Evolutionary conservation across 2,888 invertebrate genomes (phyloP).

Genomic region (Eucriotettix oculatus): DNA sequence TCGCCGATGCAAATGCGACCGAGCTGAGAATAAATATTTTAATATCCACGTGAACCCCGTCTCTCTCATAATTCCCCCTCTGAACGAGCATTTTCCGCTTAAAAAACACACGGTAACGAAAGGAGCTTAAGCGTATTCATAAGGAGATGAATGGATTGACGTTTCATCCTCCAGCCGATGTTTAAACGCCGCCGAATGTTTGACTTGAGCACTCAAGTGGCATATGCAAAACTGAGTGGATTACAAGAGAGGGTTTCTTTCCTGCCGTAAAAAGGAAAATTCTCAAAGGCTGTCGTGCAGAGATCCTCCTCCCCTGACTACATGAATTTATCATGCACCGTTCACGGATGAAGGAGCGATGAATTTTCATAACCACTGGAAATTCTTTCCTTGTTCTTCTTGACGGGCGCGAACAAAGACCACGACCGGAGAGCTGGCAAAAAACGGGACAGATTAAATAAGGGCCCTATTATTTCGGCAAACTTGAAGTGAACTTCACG

Average conservation of each 20-base stretch:
- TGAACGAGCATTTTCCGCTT: constrained; percentile 8
- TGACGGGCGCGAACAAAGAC: background rate
- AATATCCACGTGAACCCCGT: constrained; percentile 6
- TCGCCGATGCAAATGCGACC: background rate
- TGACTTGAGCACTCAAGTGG: constrained; percentile 14
- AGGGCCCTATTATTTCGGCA: no score
- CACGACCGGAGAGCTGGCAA: background rate
- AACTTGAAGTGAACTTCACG: no score
- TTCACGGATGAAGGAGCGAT: constrained; percentile 12
- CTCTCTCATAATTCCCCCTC: constrained; percentile 8
- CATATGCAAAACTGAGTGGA: constrained; percentile 16
- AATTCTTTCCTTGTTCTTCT: background rate
- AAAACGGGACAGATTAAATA: no score
- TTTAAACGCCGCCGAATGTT: constrained; percentile 14
- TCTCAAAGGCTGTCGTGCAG: constrained; percentile 14
- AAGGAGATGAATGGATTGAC: constrained; percentile 15
- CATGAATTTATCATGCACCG: constrained; percentile 14
- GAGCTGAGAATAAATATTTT: constrained; percentile 8
- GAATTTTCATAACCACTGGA: constrained; percentile 14
- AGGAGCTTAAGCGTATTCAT: constrained; percentile 12
- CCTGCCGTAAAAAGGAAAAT: constrained; percentile 14
- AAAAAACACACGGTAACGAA: constrained; percentile 10
- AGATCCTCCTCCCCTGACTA: constrained; percentile 6
- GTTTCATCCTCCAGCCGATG: constrained; percentile 13
- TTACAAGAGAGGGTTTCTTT: constrained; percentile 11